A percentile compares a stretch with the other conserved stretches of the same genome.
These are phyloP conservation scores for Trissonchulus latispiculum DNA, from an alignment of 2,888 invertebrate species.

Conservation along the genomic window DNA sequence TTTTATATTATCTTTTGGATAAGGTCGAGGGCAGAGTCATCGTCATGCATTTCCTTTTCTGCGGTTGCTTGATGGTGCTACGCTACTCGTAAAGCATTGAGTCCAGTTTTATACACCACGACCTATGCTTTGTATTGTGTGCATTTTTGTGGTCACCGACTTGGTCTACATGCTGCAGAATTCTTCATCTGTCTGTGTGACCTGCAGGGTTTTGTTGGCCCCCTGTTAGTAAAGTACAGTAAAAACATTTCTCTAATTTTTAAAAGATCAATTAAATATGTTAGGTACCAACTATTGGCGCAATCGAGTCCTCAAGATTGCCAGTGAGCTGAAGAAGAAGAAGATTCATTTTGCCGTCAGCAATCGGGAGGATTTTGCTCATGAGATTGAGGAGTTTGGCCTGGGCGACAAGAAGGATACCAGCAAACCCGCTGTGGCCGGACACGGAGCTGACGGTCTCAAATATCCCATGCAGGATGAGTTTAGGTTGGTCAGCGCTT, in stretches of 20 bases:
- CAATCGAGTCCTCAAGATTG: slow-evolving; percentile 54
- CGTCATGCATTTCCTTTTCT: too few relatives aligned
- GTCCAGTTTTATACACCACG: too few relatives aligned
- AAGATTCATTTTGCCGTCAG: slow-evolving; percentile 73
- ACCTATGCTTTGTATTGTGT: too few relatives aligned
- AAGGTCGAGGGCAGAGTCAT: too few relatives aligned
- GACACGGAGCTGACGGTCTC: slow-evolving; percentile 67
- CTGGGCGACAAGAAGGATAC: slow-evolving; percentile 65
- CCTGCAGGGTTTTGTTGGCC: too few relatives aligned
- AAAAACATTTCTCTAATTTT: neutral
- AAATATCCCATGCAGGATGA: slow-evolving; percentile 81
- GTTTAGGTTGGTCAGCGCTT: slow-evolving; percentile 73
- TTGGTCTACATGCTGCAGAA: too few relatives aligned
- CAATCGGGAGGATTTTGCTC: slow-evolving; percentile 81
- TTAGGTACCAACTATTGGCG: slow-evolving; percentile 92
- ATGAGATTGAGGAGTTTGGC: slow-evolving; percentile 87
- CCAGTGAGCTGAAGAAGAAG: slow-evolving; percentile 34
- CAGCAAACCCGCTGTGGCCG: slow-evolving; percentile 79
- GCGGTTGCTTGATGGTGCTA: too few relatives aligned
- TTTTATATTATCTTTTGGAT: too few relatives aligned
- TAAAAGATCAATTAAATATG: slow-evolving; percentile 20
- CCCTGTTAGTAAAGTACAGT: too few relatives aligned
- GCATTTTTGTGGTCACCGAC: too few relatives aligned
- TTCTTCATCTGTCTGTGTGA: too few relatives aligned
- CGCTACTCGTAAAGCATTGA: too few relatives aligned